Evolutionary conservation across 2,113 vertebrate species (phyloP).

Genomic region (Peromyscus californicus): DNA sequence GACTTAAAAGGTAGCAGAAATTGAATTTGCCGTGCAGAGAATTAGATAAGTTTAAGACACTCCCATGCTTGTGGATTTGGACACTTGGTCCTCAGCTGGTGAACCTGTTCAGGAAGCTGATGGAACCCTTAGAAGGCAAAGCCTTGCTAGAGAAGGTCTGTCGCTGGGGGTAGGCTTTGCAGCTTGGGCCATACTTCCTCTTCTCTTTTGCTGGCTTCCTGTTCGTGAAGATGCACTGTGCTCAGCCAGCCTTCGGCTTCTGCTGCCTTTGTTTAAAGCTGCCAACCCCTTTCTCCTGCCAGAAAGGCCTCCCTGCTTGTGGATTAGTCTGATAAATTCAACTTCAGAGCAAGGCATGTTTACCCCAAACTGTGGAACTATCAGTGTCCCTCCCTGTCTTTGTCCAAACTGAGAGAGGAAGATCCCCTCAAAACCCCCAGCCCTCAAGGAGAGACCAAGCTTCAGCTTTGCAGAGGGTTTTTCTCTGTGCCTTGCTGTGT

Average conservation of each 20-base stretch:
- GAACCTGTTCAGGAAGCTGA: not conserved
- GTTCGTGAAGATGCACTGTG: not conserved
- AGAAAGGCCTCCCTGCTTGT: not conserved
- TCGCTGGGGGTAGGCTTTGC: not conserved
- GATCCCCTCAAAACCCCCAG: not conserved
- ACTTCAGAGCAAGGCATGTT: not conserved
- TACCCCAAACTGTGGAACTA: not conserved
- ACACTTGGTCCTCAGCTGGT: not conserved
- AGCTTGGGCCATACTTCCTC: no score
- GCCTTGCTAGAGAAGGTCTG: not conserved
- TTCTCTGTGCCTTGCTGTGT: not conserved
- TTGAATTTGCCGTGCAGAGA: not conserved
- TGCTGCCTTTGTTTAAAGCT: not conserved
- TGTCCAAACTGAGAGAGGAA: not conserved
- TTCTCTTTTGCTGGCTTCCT: not conserved
- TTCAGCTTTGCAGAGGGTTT: not conserved
- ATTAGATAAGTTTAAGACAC: not conserved
- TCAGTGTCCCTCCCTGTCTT: not conserved
- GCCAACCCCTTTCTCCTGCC: no score
- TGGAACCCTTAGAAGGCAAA: not conserved
- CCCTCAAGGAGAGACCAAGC: not conserved
- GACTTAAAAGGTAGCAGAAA: not conserved
- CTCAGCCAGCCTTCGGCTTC: not conserved
- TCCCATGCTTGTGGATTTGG: not conserved
- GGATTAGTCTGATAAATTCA: not conserved